Conservation (phyloP, 2,888 invertebrate genomes). For the Pyrochroa serraticornis region DNA sequence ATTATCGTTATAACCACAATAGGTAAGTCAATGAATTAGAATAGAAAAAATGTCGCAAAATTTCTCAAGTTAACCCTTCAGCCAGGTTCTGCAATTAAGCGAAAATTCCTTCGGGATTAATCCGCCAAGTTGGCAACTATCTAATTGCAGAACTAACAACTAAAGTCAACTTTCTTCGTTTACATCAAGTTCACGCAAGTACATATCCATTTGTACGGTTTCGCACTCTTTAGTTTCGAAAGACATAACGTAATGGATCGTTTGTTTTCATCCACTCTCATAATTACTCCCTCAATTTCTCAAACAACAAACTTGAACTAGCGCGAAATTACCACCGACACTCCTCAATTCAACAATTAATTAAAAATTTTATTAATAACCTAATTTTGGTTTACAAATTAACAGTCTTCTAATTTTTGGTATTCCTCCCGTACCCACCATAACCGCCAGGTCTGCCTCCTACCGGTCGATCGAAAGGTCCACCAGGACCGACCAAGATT, state of each 20-base stretch:
- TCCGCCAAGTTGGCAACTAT: not conserved
- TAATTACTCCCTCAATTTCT: too few species aligned
- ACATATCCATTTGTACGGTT: too few species aligned
- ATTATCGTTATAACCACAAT: constrained; percentile 97
- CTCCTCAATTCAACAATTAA: too few species aligned
- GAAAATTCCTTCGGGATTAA: not conserved
- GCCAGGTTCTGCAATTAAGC: constrained; percentile 2
- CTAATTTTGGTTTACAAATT: constrained; percentile 8
- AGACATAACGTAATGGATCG: too few species aligned
- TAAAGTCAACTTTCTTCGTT: constrained; percentile 2
- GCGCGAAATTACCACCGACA: too few species aligned
- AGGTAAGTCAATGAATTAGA: constrained; percentile 66
- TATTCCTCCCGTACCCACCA: constrained; percentile 29
- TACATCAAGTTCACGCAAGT: not conserved
- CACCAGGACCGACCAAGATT: constrained; percentile 49
- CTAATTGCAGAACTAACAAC: not conserved
- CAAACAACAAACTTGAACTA: too few species aligned
- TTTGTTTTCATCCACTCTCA: too few species aligned
- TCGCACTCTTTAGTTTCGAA: too few species aligned
- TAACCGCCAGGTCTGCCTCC: constrained; percentile 1
- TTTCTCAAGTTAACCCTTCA: too few species aligned
- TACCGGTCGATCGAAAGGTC: constrained; percentile 47
- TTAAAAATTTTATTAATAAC: too few species aligned
- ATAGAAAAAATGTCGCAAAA: not conserved
- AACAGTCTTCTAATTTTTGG: constrained; percentile 26